Conservation (phyloP, 2,888 invertebrate genomes). For the Fragum fragum region DNA sequence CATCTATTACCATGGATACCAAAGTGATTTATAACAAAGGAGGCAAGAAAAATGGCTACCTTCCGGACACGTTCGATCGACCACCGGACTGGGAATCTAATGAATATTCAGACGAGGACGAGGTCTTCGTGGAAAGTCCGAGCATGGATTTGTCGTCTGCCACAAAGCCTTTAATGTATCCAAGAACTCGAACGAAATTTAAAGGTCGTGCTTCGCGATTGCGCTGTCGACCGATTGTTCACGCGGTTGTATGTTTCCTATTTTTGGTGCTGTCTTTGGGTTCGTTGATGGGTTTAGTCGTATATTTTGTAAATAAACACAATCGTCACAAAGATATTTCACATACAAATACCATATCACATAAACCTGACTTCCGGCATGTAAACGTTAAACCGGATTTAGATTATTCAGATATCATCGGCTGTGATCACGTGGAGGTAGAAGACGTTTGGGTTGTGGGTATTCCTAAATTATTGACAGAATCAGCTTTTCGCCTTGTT, state of each 20-base stretch:
- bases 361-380: slow-evolving; percentile 26
- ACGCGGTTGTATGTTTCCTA: slow-evolving; percentile 77
- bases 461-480: slow-evolving; percentile 91
- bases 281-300: slow-evolving; percentile 75
- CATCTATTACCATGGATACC: slow-evolving; percentile 49
- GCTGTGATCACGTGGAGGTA: slow-evolving; percentile 89
- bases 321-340: slow-evolving; percentile 29
- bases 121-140: slow-evolving; percentile 79
- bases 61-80: slow-evolving; percentile 66
- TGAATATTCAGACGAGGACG: slow-evolving; percentile 79
- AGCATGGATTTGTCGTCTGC: slow-evolving; percentile 71
- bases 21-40: slow-evolving; percentile 61
- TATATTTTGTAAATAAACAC: slow-evolving; percentile 79
- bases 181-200: slow-evolving; percentile 74
- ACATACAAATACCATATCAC: not conserved
- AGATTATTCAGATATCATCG: slow-evolving; percentile 86
- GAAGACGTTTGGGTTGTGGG: slow-evolving; percentile 91
- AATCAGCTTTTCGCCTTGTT: slow-evolving; percentile 91
- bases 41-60: slow-evolving; percentile 68
- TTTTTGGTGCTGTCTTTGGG: slow-evolving; percentile 75
- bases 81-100: slow-evolving; percentile 72
- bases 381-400: slow-evolving; percentile 10
- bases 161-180: slow-evolving; percentile 82
- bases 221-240: slow-evolving; percentile 73
- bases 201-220: slow-evolving; percentile 74